Evolutionary conservation across 2,888 invertebrate species (phyloP), one percentile per base, ranked within the genome.

Genomic region (Polydesmus complanatus): DNA sequence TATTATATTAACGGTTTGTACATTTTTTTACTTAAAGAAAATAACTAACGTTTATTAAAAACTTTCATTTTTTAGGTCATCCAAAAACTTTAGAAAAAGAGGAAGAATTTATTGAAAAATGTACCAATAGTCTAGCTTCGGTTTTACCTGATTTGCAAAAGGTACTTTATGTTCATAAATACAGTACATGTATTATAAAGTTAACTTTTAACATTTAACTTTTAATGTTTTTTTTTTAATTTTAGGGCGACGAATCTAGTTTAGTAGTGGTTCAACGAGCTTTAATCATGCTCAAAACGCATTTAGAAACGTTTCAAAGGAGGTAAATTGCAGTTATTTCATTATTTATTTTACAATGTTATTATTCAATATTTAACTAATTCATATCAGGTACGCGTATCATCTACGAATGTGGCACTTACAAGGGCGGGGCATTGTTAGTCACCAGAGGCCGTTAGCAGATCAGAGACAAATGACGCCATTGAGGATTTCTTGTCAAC

Each of bases 261-360:
- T 73, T 95, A 57, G 82, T 91, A 69, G 86, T 91, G 64, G 90
- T 95, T 65, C 94, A 95, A 74, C 81, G 94, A 67, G 94, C 92
- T 37, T 73, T 95, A 56, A 75, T 93, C 65, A 74, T 95, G 54
- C 77, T 95, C 60, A 89, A 92, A 73, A 93, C 93, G 0, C 95
- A 95, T 76, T 80, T 95, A 68, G 94, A 95, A 73, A 90, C 90
- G 1, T 95, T 94, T 73, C 81, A 89, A 62, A 80, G 87, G 68
- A 82, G 85, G 82, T 83, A 73, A 67, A 37, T 14, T 37, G 37
- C 14, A 8, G 37, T 47, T 54, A 19, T 54, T 14, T 58, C 19
- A 49, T 23, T 21, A 22, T 49, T 56, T 47, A n/a, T 56, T 21
- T 18, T 37, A 18, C 18, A 14, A 37, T 60, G 52, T 62, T 49